Conservation (phyloP, 2,113 vertebrate genomes). For the Lontra canadensis region DNA sequence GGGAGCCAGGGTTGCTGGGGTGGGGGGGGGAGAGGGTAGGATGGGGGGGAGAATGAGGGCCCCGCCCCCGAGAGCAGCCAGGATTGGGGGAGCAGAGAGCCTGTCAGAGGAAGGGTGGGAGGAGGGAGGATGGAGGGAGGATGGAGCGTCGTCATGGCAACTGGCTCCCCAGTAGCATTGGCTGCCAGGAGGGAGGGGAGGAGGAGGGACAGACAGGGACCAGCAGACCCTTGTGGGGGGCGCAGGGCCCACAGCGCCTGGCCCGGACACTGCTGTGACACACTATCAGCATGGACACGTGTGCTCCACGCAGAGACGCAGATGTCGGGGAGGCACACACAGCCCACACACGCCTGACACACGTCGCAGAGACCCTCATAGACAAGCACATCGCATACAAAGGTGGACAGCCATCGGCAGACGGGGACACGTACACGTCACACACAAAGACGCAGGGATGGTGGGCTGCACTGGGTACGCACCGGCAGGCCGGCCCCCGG, state of each 20-base stretch:
- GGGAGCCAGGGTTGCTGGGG: conserved; percentile 74
- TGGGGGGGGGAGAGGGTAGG: conserved; percentile 58
- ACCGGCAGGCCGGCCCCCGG: neutral
- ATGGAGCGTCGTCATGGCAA: conserved; percentile 81
- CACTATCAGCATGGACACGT: conserved; percentile 20
- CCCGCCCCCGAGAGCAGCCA: conserved; percentile 66
- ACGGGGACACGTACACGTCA: conserved; percentile 72
- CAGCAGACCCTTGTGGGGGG: neutral
- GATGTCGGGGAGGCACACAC: conserved; percentile 15
- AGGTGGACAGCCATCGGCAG: conserved; percentile 68
- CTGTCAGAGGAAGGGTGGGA: conserved; percentile 75
- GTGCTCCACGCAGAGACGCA: conserved; percentile 61
- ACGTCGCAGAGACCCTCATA: conserved; percentile 35
- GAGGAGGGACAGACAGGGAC: conserved; percentile 60
- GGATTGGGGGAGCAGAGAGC: conserved; percentile 75
- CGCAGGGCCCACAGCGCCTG: conserved; percentile 31
- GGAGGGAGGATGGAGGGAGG: conserved; percentile 68
- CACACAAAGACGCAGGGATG: conserved; percentile 73
- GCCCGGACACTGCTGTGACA: conserved; percentile 28
- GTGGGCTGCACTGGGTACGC: neutral
- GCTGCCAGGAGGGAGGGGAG: conserved; percentile 74
- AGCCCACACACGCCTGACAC: conserved; percentile 54
- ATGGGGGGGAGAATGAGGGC: conserved; percentile 60
- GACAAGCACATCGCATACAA: conserved; percentile 65
- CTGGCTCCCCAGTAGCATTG: conserved; percentile 79